A percentile compares a stretch with the other conserved stretches of the same genome.
phyloP scores from a whole-genome alignment of 2,113 vertebrate genomes.

The Willisornis vidua region DNA sequence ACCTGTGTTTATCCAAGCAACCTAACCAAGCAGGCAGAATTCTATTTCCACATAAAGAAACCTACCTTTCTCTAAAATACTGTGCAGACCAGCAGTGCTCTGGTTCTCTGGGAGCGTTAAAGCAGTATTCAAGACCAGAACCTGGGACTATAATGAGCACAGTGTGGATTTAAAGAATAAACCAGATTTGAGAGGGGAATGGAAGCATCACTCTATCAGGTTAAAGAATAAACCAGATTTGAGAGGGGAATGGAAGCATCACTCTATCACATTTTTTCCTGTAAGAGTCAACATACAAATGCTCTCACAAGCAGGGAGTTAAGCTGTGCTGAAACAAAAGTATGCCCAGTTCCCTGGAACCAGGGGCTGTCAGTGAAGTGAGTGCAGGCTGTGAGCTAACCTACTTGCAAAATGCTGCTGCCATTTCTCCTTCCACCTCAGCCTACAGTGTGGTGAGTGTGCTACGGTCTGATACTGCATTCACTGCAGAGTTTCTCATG shows the following conservation, averaged over 20 bases:
- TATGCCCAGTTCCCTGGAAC: background rate
- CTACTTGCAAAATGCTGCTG: background rate
- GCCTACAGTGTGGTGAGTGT: too few species aligned
- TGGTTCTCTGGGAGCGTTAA: background rate
- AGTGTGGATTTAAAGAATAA: background rate
- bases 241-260: background rate
- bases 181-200: background rate
- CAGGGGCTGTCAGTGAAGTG: background rate
- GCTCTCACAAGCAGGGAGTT: background rate
- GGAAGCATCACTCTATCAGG: background rate
- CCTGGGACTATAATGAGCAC: background rate
- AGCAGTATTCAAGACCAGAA: background rate
- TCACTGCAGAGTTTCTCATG: background rate
- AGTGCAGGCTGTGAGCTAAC: background rate
- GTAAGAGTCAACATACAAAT: background rate
- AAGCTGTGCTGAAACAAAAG: background rate
- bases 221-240: background rate
- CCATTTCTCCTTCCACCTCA: background rate
- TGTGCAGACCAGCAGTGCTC: background rate
- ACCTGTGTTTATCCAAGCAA: background rate
- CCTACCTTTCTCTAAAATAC: background rate
- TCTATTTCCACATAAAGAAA: background rate
- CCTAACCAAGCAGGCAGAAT: background rate
- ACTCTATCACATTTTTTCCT: background rate
- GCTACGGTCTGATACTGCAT: background rate